Base-by-base conservation (phyloP, 1,140 invertebrate species). In the Bombus confusus region DNA sequence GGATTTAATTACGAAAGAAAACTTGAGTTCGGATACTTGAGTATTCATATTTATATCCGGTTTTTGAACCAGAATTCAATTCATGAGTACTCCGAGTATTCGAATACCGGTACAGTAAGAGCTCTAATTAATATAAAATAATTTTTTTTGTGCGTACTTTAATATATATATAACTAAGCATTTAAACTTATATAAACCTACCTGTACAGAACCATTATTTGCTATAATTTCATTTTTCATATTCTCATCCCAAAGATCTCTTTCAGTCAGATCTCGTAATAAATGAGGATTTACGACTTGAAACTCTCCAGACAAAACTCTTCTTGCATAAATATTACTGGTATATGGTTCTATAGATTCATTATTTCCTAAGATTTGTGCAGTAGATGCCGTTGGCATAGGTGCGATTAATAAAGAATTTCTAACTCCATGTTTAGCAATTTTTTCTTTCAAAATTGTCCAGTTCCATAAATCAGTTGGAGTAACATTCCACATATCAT, bases 351-450 rank as follows among this genome's bases (percentile, higher is more conserved):
- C 99, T 93, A 99, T 98, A 0, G 98, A 98, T 95, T 99, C 99
- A 95, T 99, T 99, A 92, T 99, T 99, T 25, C 99, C 99, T 52
- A 99, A 96, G 93, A 99, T 99, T 95, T 99, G 99, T 12, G 99
- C 99, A 1, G 99, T 99, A 3, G 99, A 99, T 25, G 99, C 99
- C 25, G 99, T 99, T 4, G 99, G 99, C 99, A 99, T 99, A 2
- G 99, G 99, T 1, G 99, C 99, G 73, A 99, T 89, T 5, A 99
- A 95, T 15, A 99, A 95, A 28, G 98, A 99, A 96, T 99, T 99
- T 73, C 99, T 96, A 0, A 99, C 95, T 41, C 99, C 99, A 96
- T 98, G 96, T 94, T 98, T 96, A 18, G 97, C 97, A 91, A 99
- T 99, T 92, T 98, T 98, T 87, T 96, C 96, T 94, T 99, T 99